Conservation (phyloP, 2,113 vertebrate genomes). For the Chlamydotis undulata region DNA sequence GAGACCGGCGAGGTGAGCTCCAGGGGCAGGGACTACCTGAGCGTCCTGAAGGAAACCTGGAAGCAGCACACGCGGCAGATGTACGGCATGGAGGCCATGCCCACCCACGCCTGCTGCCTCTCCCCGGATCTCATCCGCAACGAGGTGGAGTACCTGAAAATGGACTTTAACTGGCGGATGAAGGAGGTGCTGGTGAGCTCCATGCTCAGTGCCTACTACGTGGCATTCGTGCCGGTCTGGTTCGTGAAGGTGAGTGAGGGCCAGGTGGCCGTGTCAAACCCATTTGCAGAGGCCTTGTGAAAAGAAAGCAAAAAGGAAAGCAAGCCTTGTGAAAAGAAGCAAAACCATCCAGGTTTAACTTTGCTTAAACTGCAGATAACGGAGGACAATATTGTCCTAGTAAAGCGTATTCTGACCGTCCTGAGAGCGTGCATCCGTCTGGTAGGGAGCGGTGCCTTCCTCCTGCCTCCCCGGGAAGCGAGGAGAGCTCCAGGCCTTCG, state of each 20-base stretch:
- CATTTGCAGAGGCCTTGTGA: neutral
- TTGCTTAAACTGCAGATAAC: neutral
- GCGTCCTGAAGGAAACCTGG: slow-evolving; percentile 92
- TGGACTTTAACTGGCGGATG: slow-evolving; percentile 99
- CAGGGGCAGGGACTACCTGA: slow-evolving; percentile 88
- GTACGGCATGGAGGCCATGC: slow-evolving; percentile 90
- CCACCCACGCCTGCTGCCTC: slow-evolving; percentile 96
- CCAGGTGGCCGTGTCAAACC: neutral
- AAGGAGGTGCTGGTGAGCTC: slow-evolving; percentile 98
- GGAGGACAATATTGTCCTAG: neutral
- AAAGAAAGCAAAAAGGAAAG: neutral
- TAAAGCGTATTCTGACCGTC: neutral
- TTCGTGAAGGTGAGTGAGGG: slow-evolving; percentile 91
- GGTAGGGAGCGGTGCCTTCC: neutral
- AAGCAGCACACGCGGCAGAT: slow-evolving; percentile 94
- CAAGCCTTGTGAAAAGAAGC: neutral
- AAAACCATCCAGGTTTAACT: neutral
- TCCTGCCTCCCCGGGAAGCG: neutral
- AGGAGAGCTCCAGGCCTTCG: neutral
- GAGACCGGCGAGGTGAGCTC: slow-evolving; percentile 78
- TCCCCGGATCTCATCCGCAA: slow-evolving; percentile 95
- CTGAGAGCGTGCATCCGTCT: neutral
- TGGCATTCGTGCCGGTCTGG: slow-evolving; percentile 98
- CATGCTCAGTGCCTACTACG: slow-evolving; percentile 98
- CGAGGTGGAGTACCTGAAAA: slow-evolving; percentile 95